A percentile compares a stretch with the other conserved stretches of the same genome.
Evolutionary conservation across 2,113 vertebrate genomes (phyloP).

Genomic region (Antechinus flavipes): DNA sequence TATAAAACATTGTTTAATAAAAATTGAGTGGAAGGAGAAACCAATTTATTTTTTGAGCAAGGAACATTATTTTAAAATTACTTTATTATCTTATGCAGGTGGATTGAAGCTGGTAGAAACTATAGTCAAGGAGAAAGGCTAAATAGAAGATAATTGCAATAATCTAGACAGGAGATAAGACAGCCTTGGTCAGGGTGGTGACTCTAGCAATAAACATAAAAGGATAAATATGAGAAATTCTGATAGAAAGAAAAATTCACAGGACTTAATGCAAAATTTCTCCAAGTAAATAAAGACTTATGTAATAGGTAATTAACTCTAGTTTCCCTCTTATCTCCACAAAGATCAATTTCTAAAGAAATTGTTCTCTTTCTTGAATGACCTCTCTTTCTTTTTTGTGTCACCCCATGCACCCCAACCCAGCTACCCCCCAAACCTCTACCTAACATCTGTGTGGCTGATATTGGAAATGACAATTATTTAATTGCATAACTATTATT

Average conservation of each 20-base stretch:
- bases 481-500: constrained; percentile 3
- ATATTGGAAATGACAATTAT: not conserved
- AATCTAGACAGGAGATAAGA: constrained; percentile 30
- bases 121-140: constrained; percentile 10
- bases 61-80: constrained; percentile 38
- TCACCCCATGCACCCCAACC: constrained; percentile 9
- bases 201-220: constrained; percentile 25
- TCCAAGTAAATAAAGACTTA: constrained; percentile 58
- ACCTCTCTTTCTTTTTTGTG: constrained; percentile 2
- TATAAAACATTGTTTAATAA: not conserved
- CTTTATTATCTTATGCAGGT: not conserved
- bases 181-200: constrained; percentile 38
- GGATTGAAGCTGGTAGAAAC: constrained; percentile 33
- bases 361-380: constrained; percentile 39
- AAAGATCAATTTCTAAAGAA: constrained; percentile 29
- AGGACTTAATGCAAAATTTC: constrained; percentile 39
- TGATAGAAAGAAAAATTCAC: constrained; percentile 49
- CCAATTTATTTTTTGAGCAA: constrained; percentile 25
- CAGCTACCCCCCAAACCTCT: not conserved
- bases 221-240: constrained; percentile 56
- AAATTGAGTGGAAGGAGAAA: constrained; percentile 5
- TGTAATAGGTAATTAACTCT: not conserved
- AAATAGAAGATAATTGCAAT: constrained; percentile 15
- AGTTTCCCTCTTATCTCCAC: not conserved
- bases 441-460: constrained; percentile 29